Evolutionary conservation across 1,140 invertebrate genomes (phyloP), one percentile per base, ranked within the genome.

Genomic region (Plutomurus gul): DNA sequence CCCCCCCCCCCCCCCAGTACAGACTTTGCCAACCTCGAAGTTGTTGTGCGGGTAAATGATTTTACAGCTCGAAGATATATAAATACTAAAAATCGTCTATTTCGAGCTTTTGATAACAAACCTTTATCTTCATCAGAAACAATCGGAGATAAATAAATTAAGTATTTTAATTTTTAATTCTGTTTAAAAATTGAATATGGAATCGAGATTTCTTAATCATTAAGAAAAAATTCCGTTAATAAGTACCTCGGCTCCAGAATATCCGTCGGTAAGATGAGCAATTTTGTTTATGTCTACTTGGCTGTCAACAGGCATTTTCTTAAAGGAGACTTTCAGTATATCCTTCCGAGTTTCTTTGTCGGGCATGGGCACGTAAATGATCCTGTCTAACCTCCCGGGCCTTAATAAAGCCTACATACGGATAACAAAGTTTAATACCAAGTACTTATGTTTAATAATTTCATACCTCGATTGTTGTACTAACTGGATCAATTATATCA

Each of bases 321-420:
- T 85, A 13, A 93, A 85, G 85, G 92, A 91, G 51, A 93, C 89
- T 18, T 87, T 85, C 33, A 94, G 90, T 81, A 98, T 96, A 84
- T 94, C 92, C 76, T 82, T 79, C 80, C 94, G 87, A 0, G 95
- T 95, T 20, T 89, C 85, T 0, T 82, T 78, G 85, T 96, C 91
- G 0, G 96, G 96, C 75, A 98, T 86, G 6, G 94, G 92, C 10
- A 98, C 95, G 86, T 97, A 96, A 78, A 97, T 90, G 43, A 96
- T 90, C 76, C 93, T 88, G 87, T 96, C 95, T n/a, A 98, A 88
- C 83, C 96, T 88, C 13, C 95, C 96, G 11, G 95, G 95, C 81
- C 96, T 88, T 22, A 97, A 85, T 10, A 98, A 87, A 1, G 96
- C 96, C 90, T 93, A 82, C 18, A 86, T 85, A 80, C 82, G 83